Base-by-base conservation (phyloP, 1,140 invertebrate species). In the Spodoptera litura region DNA sequence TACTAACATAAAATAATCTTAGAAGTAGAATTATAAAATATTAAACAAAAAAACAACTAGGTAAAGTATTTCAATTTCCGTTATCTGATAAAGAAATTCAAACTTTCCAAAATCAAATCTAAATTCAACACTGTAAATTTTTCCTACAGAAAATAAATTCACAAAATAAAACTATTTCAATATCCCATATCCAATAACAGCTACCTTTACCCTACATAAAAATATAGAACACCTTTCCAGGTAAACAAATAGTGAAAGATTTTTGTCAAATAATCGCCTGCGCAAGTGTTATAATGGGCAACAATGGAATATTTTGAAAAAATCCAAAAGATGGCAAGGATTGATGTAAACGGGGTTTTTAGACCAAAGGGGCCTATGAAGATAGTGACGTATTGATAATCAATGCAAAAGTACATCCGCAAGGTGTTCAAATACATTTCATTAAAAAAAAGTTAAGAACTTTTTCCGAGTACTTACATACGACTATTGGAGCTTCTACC, bases 211-310 rank as follows among this genome's bases (percentile, higher is more conserved):
- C 88, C 78, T 83, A 83, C 38, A 9, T 35, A 31, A 74, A 78
- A 86, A 83, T 84, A 86, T 87, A 81, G 81, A 85, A 79, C 88
- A 89, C 85, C 89, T 90, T 89, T 88, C 59, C 82, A 83, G 82
- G 87, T 84, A 86, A 84, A 84, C 73, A 89, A 89, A 88, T 86
- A 86, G 77, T 81, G 85, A 87, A 88, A 89, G 85, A 83, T 89
- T 85, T 83, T 90, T 85, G 83, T 81, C 87, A 87, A 91, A 92
- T 88, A 90, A 87, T 88, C 88, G 85, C 78, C 81, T 87, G 73
- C 83, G 89, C 89, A 90, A 91, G 88, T 89, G 85, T 84, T 85
- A 44, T 83, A 78, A 66, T 74, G 59, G 55, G 80, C 81, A 68
- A 84, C 78, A 79, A 81, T 75, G 62, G 64, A 70, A 66, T 11